Evolutionary conservation across 2,888 invertebrate species (phyloP).

Genomic region (Agrochola lychnidis): DNA sequence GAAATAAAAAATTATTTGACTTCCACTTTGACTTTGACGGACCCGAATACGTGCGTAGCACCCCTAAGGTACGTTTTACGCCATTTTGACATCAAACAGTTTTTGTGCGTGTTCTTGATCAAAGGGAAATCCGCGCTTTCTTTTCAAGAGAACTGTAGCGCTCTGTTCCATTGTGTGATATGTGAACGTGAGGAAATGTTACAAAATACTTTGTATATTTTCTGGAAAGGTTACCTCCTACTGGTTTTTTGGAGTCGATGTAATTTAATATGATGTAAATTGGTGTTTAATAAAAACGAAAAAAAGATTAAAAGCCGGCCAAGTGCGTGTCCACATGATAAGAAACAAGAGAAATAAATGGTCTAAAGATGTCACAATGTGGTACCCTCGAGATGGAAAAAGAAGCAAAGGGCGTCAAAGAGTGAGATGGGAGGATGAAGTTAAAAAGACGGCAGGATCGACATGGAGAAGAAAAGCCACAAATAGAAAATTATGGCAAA

Average conservation of each 20-base stretch:
- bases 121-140: constrained; percentile 54
- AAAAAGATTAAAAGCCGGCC: not conserved
- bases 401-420: too few relatives aligned
- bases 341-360: too few relatives aligned
- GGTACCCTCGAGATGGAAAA: too few relatives aligned
- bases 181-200: constrained; percentile 19
- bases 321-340: too few relatives aligned
- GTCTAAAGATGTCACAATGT: too few relatives aligned
- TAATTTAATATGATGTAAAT: not conserved
- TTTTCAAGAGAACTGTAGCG: constrained; percentile 25
- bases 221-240: not conserved
- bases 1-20: not conserved
- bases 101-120: constrained; percentile 44
- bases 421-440: too few relatives aligned
- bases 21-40: not conserved
- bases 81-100: constrained; percentile 60
- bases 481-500: too few relatives aligned
- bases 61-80: constrained; percentile 13
- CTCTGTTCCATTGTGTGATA: constrained; percentile 24
- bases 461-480: too few relatives aligned
- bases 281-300: not conserved
- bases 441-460: too few relatives aligned
- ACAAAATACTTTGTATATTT: constrained; percentile 1
- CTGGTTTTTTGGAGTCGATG: not conserved
- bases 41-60: too few relatives aligned